Base-by-base conservation (phyloP, 64 coral and sea anemone genomes). In the Dendrophyllia cribrosa region DNA sequence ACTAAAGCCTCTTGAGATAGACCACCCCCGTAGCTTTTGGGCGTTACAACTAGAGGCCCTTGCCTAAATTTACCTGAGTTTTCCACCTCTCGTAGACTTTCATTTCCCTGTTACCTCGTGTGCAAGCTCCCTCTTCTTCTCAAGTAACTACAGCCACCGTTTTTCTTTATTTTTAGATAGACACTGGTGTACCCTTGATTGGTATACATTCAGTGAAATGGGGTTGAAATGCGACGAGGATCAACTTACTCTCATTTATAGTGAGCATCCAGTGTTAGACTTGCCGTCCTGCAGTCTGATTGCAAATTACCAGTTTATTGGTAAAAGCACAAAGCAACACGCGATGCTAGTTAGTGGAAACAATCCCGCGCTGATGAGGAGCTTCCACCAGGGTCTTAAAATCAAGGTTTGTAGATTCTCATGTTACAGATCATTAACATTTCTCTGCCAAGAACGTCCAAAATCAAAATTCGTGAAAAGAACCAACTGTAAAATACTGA, bases 261-360 rank as follows among this genome's bases (percentile, higher is more conserved):
- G 44, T 65, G 80, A 84, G 21, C 44, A 68, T 50, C 80, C 80
- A 15, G 34, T 84, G 9, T 84, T 84, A 51, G 80, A 51, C 17
- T 24, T 84, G 8, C 80, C 80, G 9, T 67, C 80, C 3, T 84
- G 80, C 47, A 84, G 60, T 51, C n/a, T 84, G 10, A 84, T 84
- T 61, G 20, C 80, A 8, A 43, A n/a, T 51, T 84, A 84, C 11
- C 80, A 84, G 43, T 84, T 84, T 21, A 19, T 84, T 50, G 80
- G 43, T 3, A 84, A 51, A 67, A 67, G 43, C 1, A 3, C 51
- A 15, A 80, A 84, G 50, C 17, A 23, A 9, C 80, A 84, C 17
- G 59, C 46, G 17, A 45, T 84, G 16, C 20, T 84, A 63, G 5
- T 84, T 19, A 67, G 80, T 23, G 80, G 60, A 7, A 46, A 84